Base-by-base conservation (phyloP, 2,888 invertebrate genomes). In the Lasioglossum zephyrum region DNA sequence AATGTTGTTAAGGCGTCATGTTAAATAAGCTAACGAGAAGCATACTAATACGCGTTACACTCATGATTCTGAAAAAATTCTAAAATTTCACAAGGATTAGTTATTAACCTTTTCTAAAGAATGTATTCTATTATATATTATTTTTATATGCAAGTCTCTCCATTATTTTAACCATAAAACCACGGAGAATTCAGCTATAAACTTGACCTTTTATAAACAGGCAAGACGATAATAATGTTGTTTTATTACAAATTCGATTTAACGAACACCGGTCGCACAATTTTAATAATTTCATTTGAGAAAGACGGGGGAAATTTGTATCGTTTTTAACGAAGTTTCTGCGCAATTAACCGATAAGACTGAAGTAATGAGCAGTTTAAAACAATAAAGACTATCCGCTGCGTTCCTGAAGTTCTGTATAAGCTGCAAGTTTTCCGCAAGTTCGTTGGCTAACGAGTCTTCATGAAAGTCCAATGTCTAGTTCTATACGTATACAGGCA, bases 401-500 rank as follows among this genome's bases (percentile, higher is more conserved):
- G 36, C 36, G 18, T 66, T 66, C 36, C 36, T 16, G 36, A 36
- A 18, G 8, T 36, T 66, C 18, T 31, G 31, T 36, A 31, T 18
- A 36, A 66, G 66, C 36, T 16, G 18, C 18, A 66, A 66, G 66
- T 66, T 66, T 36, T 66, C 66, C 16, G 18, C 18, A 18, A 36
- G 66, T 66, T 36, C 36, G 66, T 66, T 66, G 63, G 63, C 16
- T 63, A 63, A 63, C 63, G 63, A 63, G 63, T 16, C 60, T 63
- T 63, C 63, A 26, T 63, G 36, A 66, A 66, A 66, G 66, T 66
- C 36, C 36, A 66, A 66, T 36, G 18, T 18, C 66, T 66, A 36
- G 18, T 36, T 6, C 36, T 66, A 8, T 36, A 66, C 57, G 57
- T n/a, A 11, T 57, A 57, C 57, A 57, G n/a, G n/a, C 6, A 57